These are phyloP conservation scores for Nomia melanderi DNA, from an alignment of 1,140 invertebrate species.

Conservation along the genomic window DNA sequence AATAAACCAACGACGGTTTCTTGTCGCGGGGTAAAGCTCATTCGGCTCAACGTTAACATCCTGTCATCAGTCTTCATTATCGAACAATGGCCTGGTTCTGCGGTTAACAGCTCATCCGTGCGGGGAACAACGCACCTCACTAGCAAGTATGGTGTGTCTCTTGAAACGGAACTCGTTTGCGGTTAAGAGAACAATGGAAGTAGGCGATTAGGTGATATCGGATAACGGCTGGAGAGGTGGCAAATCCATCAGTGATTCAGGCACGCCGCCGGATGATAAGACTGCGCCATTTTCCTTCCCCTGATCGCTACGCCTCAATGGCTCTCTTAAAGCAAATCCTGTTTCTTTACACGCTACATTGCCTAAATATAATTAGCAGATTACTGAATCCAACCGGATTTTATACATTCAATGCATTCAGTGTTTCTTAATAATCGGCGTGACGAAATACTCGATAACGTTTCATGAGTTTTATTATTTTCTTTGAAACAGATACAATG, in stretches of 20 bases:
- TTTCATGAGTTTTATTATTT: too few relatives aligned
- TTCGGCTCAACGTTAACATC: constrained; percentile 65
- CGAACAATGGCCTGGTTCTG: constrained; percentile 67
- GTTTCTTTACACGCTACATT: neutral
- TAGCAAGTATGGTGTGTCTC: constrained; percentile 62
- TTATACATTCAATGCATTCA: too few relatives aligned
- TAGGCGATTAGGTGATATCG: constrained; percentile 67
- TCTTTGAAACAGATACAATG: too few relatives aligned
- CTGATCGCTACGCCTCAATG: neutral
- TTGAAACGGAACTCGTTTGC: constrained; percentile 63
- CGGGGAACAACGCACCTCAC: constrained; percentile 56
- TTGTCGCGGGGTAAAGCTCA: constrained; percentile 65
- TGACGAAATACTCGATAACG: too few relatives aligned
- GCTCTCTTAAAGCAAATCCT: neutral
- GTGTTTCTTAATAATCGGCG: too few relatives aligned
- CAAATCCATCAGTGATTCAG: constrained; percentile 58
- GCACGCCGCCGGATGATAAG: constrained; percentile 41
- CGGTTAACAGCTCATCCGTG: constrained; percentile 70
- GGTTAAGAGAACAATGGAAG: constrained; percentile 64
- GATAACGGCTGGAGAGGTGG: constrained; percentile 55
- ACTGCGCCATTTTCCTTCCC: constrained; percentile 47
- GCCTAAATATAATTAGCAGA: too few relatives aligned
- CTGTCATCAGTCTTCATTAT: constrained; percentile 75
- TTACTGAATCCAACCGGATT: too few relatives aligned
- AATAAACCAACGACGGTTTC: constrained; percentile 76